A percentile compares a stretch with the other conserved stretches of the same genome.
Conservation (phyloP, 2,888 invertebrate genomes). For the Selenia dentaria region DNA sequence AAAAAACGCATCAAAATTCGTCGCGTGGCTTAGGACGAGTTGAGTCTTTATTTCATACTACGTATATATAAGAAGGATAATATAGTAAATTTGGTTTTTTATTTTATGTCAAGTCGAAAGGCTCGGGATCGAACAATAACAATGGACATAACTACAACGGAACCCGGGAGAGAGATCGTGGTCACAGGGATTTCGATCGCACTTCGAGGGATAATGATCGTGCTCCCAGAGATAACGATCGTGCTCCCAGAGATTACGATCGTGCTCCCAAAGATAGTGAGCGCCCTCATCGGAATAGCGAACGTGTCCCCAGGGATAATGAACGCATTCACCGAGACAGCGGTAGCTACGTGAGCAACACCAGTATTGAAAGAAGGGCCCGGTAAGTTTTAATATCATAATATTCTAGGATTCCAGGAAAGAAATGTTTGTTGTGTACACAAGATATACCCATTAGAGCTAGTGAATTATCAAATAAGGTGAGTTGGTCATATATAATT, state of each 20-base stretch:
- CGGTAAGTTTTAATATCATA: background rate
- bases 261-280: background rate
- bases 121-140: constrained; percentile 2
- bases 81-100: too few species aligned
- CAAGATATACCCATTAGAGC: too few species aligned
- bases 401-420: too few species aligned
- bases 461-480: too few species aligned
- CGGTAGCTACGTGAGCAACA: background rate
- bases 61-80: too few species aligned
- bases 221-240: background rate
- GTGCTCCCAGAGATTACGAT: background rate
- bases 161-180: constrained; percentile 2
- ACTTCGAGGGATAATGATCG: background rate
- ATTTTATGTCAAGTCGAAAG: background rate
- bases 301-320: too few species aligned
- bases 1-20: too few species aligned
- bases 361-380: background rate
- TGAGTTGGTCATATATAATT: too few species aligned
- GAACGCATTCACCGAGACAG: background rate
- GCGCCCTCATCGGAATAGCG: background rate
- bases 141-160: constrained; percentile 10
- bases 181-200: background rate
- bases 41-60: too few species aligned
- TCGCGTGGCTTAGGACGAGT: too few species aligned
- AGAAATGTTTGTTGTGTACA: too few species aligned